Conservation (phyloP, 2,113 vertebrate species). For the Paracanthobrama guichenoti region DNA sequence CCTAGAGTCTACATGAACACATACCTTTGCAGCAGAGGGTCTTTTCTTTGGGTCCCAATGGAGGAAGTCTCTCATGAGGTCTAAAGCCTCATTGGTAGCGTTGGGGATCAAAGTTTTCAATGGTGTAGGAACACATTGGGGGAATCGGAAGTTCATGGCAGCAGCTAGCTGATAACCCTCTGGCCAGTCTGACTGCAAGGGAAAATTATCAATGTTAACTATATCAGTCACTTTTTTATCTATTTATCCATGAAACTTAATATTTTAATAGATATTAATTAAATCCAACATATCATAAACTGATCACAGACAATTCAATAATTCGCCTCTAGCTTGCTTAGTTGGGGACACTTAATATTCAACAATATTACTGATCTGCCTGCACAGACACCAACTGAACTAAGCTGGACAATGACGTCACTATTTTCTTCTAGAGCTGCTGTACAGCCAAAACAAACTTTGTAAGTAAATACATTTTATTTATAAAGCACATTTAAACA, state of each 20-base stretch:
- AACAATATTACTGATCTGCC: no score
- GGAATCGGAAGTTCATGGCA: slow-evolving; percentile 96
- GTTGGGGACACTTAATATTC: no score
- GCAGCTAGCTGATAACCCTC: slow-evolving; percentile 93
- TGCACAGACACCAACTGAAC: no score
- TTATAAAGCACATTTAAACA: no score
- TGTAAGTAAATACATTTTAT: no score
- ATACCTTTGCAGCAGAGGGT: slow-evolving; percentile 90
- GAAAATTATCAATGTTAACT: slow-evolving; percentile 3
- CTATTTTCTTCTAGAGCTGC: no score
- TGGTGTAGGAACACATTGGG: slow-evolving; percentile 91
- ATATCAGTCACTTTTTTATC: background rate
- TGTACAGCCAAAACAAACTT: no score
- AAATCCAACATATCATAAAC: background rate
- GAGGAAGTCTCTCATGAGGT: slow-evolving; percentile 89
- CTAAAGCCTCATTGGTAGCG: slow-evolving; percentile 89
- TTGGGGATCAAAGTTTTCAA: slow-evolving; percentile 97
- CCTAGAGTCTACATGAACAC: background rate
- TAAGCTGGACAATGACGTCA: no score
- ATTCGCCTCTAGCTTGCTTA: no score
- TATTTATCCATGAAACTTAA: background rate
- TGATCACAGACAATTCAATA: background rate
- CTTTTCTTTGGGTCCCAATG: slow-evolving; percentile 96
- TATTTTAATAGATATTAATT: background rate
- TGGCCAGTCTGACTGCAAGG: slow-evolving; percentile 87